Percentiles rank a stretch among this genome's conserved stretches.
Evolutionary conservation across 2,888 invertebrate genomes (phyloP).

Genomic region (Zygaena filipendulae): DNA sequence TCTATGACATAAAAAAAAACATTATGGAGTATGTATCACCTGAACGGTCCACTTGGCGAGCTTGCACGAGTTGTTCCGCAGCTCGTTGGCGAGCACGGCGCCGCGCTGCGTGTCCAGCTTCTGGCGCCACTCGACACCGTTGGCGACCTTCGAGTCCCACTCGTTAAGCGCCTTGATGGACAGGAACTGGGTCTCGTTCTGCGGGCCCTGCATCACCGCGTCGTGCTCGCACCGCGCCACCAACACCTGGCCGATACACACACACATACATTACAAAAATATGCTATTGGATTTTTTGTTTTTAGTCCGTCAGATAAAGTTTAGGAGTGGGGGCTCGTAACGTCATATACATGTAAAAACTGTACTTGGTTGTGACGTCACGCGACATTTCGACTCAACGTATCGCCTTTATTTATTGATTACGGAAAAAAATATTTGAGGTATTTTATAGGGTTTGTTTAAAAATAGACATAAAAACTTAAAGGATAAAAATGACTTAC

Average conservation of each 20-base stretch:
- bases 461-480: no score
- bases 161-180: constrained; percentile 98
- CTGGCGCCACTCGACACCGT: constrained; percentile 98
- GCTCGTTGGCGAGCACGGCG: constrained; percentile 97
- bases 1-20: no score
- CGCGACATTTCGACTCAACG: no score
- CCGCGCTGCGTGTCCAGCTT: constrained; percentile 98
- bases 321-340: no score
- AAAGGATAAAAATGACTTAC: constrained; percentile 67
- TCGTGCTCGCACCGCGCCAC: constrained; percentile 98
- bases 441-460: no score
- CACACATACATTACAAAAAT: constrained; percentile 1
- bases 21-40: no score
- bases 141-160: constrained; percentile 97
- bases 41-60: constrained; percentile 99
- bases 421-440: no score
- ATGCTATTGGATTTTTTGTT: no score
- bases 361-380: no score
- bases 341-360: no score
- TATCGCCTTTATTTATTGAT: no score
- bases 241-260: constrained; percentile 76
- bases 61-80: constrained; percentile 99
- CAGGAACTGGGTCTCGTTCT: constrained; percentile 90
- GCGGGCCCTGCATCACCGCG: constrained; percentile 89
- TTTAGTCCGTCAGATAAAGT: no score